Evolutionary conservation across 2,888 invertebrate species (phyloP).

Genomic region (Clusia tigrina): DNA sequence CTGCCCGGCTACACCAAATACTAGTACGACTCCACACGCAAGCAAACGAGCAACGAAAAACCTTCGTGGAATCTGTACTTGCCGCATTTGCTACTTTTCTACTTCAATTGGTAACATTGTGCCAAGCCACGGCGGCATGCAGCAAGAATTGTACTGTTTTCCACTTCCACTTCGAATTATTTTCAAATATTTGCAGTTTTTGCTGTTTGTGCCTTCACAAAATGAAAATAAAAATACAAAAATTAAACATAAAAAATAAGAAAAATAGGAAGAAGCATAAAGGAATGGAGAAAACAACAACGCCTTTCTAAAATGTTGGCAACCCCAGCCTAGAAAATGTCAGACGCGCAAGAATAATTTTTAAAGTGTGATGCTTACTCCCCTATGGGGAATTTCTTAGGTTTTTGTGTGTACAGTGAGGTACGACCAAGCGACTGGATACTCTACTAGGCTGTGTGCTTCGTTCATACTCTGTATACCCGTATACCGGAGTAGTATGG

Average conservation of each 20-base stretch:
- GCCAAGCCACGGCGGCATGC: constrained; percentile 33
- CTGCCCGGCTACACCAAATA: constrained; percentile 35
- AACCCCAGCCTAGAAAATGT: constrained; percentile 22
- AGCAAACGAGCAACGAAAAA: constrained; percentile 36
- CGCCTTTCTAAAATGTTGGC: constrained; percentile 13
- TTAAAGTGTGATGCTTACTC: constrained; percentile 20
- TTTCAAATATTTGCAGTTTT: constrained; percentile 49
- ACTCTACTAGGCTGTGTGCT: constrained; percentile 2
- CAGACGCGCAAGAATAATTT: constrained; percentile 26
- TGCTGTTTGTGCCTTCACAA: constrained; percentile 32
- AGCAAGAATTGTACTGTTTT: constrained; percentile 30
- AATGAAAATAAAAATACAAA: too few species aligned
- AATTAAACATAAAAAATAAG: not conserved
- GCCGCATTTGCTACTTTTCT: constrained; percentile 51
- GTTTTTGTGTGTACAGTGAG: not conserved
- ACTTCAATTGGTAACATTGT: constrained; percentile 53
- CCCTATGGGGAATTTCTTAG: constrained; percentile 15
- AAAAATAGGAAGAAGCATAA: not conserved
- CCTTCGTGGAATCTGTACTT: constrained; percentile 19
- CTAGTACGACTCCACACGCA: constrained; percentile 49
- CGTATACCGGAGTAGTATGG: too few species aligned
- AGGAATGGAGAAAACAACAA: not conserved
- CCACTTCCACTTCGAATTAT: constrained; percentile 47
- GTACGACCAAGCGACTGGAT: not conserved
- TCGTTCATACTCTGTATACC: too few species aligned